phyloP scores from a whole-genome alignment of 2,797 vertebrate genomes.

The Crocidura indochinensis region DNA sequence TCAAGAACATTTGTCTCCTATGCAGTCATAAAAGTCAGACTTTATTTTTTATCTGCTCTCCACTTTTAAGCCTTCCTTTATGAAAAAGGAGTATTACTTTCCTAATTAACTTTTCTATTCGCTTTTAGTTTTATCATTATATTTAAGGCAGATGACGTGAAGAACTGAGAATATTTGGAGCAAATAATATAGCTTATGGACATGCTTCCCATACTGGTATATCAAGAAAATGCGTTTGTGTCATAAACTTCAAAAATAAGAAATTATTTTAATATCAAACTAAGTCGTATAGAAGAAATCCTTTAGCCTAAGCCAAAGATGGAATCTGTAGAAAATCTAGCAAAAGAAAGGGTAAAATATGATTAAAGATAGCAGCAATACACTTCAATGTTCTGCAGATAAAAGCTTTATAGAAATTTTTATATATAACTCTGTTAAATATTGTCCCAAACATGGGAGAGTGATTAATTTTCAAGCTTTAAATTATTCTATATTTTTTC shows the following conservation, averaged over 20 bases:
- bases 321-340: not conserved
- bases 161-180: constrained; percentile 3
- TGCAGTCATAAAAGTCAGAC: constrained; percentile 4
- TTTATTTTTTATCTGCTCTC: constrained; percentile 17
- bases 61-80: constrained; percentile 10
- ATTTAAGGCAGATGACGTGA: not conserved
- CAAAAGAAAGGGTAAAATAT: constrained; percentile 22
- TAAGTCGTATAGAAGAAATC: constrained; percentile 42
- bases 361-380: not conserved
- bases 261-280: constrained; percentile 48
- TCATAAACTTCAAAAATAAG: not conserved
- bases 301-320: constrained; percentile 21
- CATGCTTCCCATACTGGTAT: constrained; percentile 27
- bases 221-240: not conserved
- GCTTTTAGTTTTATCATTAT: constrained; percentile 17
- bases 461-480: constrained; percentile 36
- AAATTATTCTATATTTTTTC: not conserved
- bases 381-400: constrained; percentile 1
- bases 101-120: constrained; percentile 17
- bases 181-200: constrained; percentile 19
- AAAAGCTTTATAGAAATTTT: not conserved
- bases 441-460: constrained; percentile 49
- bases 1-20: constrained; percentile 41
- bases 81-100: constrained; percentile 6
- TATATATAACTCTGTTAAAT: constrained; percentile 6